A percentile compares a stretch with the other conserved stretches of the same genome.
Conservation (phyloP, 1,140 invertebrate genomes). For the Mya arenaria region DNA sequence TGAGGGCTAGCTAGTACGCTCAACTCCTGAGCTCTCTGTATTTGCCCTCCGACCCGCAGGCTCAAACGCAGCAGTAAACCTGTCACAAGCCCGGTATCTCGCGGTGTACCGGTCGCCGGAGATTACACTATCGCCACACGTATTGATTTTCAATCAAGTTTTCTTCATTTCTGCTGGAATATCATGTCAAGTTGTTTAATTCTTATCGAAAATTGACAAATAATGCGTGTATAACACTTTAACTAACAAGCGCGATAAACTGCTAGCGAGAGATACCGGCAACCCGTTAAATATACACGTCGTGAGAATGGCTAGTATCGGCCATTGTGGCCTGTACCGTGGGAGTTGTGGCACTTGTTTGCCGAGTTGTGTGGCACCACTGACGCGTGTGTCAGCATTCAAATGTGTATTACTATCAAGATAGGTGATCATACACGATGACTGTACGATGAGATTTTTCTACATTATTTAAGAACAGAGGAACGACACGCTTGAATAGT, state of each 20-base stretch:
- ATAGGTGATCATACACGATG: no score
- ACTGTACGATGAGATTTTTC: no score
- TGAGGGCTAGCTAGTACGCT: no score
- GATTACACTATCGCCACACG: not conserved
- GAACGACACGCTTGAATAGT: no score
- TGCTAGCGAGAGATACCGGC: not conserved
- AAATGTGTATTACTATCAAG: no score
- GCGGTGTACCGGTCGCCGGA: not conserved
- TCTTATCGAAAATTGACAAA: slow-evolving; percentile 27
- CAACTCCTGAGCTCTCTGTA: no score
- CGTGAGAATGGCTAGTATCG: not conserved
- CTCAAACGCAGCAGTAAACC: no score
- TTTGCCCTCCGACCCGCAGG: no score
- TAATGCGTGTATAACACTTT: slow-evolving; percentile 23
- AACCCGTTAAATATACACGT: not conserved
- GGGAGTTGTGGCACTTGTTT: not conserved
- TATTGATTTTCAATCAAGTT: not conserved
- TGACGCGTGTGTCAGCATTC: no score
- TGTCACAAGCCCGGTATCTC: not conserved
- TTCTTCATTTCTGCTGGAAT: not conserved
- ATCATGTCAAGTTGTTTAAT: slow-evolving; percentile 32
- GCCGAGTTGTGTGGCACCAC: no score
- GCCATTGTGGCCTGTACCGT: not conserved
- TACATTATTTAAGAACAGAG: no score
- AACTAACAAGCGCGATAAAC: not conserved